A percentile compares a stretch with the other conserved stretches of the same genome.
phyloP scores from a whole-genome alignment of 2,888 invertebrate species.

The Glyphotaelius pellucidus region DNA sequence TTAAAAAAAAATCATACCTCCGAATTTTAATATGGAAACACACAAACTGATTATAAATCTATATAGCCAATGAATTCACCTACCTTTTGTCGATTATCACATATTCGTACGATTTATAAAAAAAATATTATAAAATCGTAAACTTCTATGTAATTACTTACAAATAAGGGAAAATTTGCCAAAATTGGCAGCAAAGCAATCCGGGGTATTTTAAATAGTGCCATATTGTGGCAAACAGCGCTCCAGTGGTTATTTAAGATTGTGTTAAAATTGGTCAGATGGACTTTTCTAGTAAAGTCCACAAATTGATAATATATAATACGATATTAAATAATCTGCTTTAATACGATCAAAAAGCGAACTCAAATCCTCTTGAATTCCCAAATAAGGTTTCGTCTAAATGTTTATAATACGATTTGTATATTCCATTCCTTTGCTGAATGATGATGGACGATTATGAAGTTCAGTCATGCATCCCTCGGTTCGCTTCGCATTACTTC shows the following conservation, averaged over 20 bases:
- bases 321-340: not conserved
- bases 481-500: not conserved
- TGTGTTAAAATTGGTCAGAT: not conserved
- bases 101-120: too few relatives aligned
- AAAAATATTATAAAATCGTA: too few relatives aligned
- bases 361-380: not conserved
- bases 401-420: not conserved
- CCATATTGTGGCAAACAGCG: too few relatives aligned
- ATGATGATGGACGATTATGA: not conserved
- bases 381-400: not conserved
- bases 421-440: not conserved
- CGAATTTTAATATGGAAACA: too few relatives aligned
- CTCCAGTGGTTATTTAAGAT: not conserved
- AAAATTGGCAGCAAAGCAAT: too few relatives aligned
- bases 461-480: constrained; percentile 9
- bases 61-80: too few relatives aligned
- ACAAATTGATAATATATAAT: not conserved
- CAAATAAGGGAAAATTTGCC: too few relatives aligned
- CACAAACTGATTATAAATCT: too few relatives aligned
- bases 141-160: too few relatives aligned
- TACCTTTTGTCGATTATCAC: too few relatives aligned
- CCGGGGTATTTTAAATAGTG: too few relatives aligned
- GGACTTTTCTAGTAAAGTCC: not conserved
- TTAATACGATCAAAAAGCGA: not conserved
- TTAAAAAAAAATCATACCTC: too few relatives aligned